Evolutionary conservation across 2,113 vertebrate genomes (phyloP), one percentile per base, ranked within the genome.

Genomic region (Poeciliopsis turrubarensis): DNA sequence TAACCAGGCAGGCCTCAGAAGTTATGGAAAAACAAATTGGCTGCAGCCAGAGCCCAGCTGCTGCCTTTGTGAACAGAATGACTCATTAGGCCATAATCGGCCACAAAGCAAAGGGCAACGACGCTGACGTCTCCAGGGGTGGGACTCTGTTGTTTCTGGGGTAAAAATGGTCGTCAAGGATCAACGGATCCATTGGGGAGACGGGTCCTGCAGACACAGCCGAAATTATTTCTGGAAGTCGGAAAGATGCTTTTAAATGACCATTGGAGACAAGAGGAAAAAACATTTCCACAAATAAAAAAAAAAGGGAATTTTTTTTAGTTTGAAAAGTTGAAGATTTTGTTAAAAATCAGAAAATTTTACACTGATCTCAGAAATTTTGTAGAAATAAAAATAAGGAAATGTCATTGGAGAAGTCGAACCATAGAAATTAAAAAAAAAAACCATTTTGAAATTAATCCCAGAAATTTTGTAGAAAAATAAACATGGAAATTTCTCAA

Each of bases 1-100:
- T 90, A 81, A 88, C 83, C 87, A 63, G 47, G 13, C 61, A 63
- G 67, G 39, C 86, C 47, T 77, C 80, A 82, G 32, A 78, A 80
- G 79, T 80, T 81, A 87, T 82, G 79, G 81, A 87, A 37, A 86
- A 88, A 92, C 89, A 89, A 91, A 89, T 86, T 88, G 89, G 77
- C 86, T 81, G 69, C 84, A 85, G 84, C 81, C 84, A 51, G 74
- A 72, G 73, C 60, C 69, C 57, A 80, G 75, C 67, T 57, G 80
- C 70, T 34, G 60, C 75, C 51, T 78, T 83, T 86, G 88, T 90
- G 72, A 81, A 83, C 60, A 63, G 73, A 85, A 70, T 37, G 79
- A 90, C 51, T 89, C 88, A 75, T 72, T 87, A 62, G 54, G 72
- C 70, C 34, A 70, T 82, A 82, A 89, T 82, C 85, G 57, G 76